Conservation (phyloP, 2,113 vertebrate species). For the Channa argus region DNA sequence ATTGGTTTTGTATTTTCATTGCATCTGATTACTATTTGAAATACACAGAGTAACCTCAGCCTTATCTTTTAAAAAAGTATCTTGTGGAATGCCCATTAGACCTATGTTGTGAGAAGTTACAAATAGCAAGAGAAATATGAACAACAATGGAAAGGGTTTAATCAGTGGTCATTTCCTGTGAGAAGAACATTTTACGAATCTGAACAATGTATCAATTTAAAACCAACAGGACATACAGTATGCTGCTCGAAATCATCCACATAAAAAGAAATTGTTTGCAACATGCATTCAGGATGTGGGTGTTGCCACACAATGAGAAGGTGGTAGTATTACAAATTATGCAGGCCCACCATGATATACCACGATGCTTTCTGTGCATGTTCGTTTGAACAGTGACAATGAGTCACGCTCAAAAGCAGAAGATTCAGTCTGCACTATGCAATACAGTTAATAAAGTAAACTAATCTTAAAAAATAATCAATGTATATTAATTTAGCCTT, state of each 20-base stretch:
- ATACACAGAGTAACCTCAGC: not conserved
- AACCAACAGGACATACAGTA: not conserved
- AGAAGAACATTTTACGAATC: not conserved
- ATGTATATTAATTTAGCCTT: not conserved
- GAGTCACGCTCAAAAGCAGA: not conserved
- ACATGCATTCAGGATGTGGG: slow-evolving; percentile 63
- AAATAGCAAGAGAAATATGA: no score
- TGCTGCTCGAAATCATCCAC: not conserved
- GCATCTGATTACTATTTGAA: not conserved
- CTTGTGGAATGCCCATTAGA: not conserved
- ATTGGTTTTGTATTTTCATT: not conserved
- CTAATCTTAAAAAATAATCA: not conserved
- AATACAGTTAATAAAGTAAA: not conserved
- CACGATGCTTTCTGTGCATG: slow-evolving; percentile 19
- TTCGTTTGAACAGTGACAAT: slow-evolving; percentile 7
- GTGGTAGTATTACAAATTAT: slow-evolving; percentile 30
- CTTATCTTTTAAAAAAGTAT: not conserved
- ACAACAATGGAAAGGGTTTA: no score
- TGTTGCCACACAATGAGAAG: slow-evolving; percentile 37
- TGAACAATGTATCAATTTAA: not conserved
- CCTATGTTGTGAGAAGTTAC: not conserved
- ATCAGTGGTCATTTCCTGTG: not conserved
- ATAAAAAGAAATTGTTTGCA: slow-evolving; percentile 31
- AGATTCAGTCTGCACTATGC: not conserved
- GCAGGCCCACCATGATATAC: slow-evolving; percentile 23